Evolutionary conservation across 2,797 vertebrate genomes (phyloP).

Genomic region (Esox lucius): DNA sequence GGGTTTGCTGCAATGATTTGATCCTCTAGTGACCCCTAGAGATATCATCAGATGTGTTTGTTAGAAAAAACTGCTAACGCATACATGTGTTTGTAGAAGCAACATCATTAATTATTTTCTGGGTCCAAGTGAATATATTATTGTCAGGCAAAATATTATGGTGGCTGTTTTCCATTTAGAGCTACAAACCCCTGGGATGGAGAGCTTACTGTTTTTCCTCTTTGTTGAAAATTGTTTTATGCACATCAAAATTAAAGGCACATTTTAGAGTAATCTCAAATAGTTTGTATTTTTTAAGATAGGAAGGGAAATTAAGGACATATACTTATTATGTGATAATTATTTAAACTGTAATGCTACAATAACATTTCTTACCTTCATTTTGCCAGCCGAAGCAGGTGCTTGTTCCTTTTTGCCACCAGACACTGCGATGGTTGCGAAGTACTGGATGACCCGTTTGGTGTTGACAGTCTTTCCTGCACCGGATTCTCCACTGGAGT

Average conservation of each 20-base stretch:
- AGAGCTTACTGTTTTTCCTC: too few relatives aligned
- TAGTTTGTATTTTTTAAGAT: too few relatives aligned
- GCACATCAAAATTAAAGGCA: too few relatives aligned
- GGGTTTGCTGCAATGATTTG: slow-evolving; percentile 83
- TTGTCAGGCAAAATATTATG: too few relatives aligned
- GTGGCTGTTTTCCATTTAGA: too few relatives aligned
- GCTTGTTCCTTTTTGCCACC: slow-evolving; percentile 68
- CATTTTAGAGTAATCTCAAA: too few relatives aligned
- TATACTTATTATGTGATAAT: too few relatives aligned
- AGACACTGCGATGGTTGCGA: slow-evolving; percentile 83
- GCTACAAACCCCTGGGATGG: too few relatives aligned
- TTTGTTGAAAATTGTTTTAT: too few relatives aligned
- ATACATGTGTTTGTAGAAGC: neutral
- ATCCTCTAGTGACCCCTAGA: slow-evolving; percentile 84
- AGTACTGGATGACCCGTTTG: slow-evolving; percentile 91
- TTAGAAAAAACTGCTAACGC: neutral
- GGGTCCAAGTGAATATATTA: too few relatives aligned
- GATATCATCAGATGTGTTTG: neutral
- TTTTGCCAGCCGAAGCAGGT: slow-evolving; percentile 63
- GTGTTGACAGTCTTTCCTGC: slow-evolving; percentile 93
- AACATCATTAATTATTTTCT: too few relatives aligned
- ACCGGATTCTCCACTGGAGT: slow-evolving; percentile 83
- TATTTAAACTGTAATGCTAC: slow-evolving; percentile 13
- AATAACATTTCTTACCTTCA: slow-evolving; percentile 64
- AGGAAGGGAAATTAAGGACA: too few relatives aligned